Conservation (phyloP, 2,888 invertebrate species). For the Drosophila atroscutellata region DNA sequence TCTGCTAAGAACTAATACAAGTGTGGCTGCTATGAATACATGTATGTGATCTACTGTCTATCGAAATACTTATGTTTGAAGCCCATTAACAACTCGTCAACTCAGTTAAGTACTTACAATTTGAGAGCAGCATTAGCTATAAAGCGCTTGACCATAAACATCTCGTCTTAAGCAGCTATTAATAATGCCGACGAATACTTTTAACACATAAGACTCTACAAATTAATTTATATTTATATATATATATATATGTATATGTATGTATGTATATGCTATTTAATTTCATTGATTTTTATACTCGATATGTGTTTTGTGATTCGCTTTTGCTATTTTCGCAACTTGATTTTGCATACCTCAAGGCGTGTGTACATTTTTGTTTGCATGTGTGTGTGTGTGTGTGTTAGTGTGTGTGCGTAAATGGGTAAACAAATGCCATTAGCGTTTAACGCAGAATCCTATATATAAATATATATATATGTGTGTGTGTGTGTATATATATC, state of each 20-base stretch:
- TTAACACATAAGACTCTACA: not conserved
- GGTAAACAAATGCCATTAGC: conserved; percentile 49
- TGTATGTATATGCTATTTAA: conserved; percentile 12
- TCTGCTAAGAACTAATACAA: not conserved
- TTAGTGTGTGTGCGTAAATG: conserved; percentile 15
- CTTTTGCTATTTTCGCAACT: conserved; percentile 44
- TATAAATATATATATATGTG: conserved; percentile 16
- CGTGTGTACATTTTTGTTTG: conserved; percentile 24
- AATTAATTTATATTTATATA: conserved; percentile 1
- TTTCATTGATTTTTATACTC: conserved; percentile 60
- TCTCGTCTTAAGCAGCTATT: not conserved
- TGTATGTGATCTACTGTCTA: not conserved
- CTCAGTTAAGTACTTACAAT: conserved; percentile 4
- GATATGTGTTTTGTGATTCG: conserved; percentile 63
- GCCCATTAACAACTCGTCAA: conserved; percentile 8
- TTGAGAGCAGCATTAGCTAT: conserved; percentile 20
- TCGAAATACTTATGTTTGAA: conserved; percentile 4
- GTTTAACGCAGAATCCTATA: conserved; percentile 65
- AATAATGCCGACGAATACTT: not conserved
- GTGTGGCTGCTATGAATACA: not conserved
- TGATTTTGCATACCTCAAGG: conserved; percentile 61
- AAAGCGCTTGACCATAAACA: conserved; percentile 37
- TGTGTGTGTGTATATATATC: conserved; percentile 22
- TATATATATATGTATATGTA: conserved; percentile 7
- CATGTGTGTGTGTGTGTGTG: not conserved